Evolutionary conservation across 2,797 vertebrate genomes (phyloP), one percentile per base, ranked within the genome.

Genomic region (Peromyscus nudipes): DNA sequence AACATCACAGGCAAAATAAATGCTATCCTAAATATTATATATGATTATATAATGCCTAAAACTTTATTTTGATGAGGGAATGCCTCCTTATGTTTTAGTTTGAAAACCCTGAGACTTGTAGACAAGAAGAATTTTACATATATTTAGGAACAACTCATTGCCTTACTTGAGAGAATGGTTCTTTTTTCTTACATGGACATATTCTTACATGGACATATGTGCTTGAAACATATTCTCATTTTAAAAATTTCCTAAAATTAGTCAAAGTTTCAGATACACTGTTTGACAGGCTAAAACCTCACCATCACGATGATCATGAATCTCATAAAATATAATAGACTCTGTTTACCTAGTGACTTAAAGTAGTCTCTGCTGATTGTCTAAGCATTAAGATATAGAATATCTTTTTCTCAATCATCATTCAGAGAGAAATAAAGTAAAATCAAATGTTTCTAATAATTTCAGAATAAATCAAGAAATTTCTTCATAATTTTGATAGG

Each of bases 1-100:
- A 16, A 76, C 8, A 93, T 97, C 71, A 92, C 85, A 92, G 55
- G 31, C 12, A 67, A 97, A 96, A 94, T 16, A 97, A 97, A 64
- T 86, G 67, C 95, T 91, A 19, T 92, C 85, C 94, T 86, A 96
- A 40, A 86, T 93, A 92, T 85, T 92, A 93, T 85, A 76, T 82
- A 86, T 91, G 93, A 87, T 95, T 82, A 93, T 65, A 64, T 55
- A 64, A 4, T 93, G 65, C 46, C 40, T 84, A 13, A 40, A 94
- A 96, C 25, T 86, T 83, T 0, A 82, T 92, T 96, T 86, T 92
- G 31, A 92, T 91, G 27, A 55, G 4, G 52, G 4, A 55, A 17
- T 62, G 4, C 19, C 0, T 27, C 25, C 52, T 9, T 4, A 34
- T 71, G 71, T 80, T 94, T 89, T n/a, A 71, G 79, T 83, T 93